phyloP scores from a whole-genome alignment of 2,113 vertebrate species.

The Amia ocellicauda region DNA sequence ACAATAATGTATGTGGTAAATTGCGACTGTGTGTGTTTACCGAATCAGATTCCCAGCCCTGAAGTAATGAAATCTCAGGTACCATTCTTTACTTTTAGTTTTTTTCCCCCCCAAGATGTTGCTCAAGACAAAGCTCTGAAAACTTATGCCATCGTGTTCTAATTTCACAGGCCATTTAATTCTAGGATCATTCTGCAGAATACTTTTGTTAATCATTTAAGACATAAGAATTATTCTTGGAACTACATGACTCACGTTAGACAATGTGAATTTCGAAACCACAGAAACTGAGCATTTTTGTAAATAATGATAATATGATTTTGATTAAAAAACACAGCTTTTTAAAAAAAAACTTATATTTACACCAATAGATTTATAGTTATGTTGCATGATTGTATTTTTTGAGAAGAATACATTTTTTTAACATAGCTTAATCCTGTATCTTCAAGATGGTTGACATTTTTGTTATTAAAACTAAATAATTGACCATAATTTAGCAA shows the following conservation, averaged over 20 bases:
- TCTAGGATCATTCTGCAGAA: neutral
- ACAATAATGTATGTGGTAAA: constrained; percentile 2
- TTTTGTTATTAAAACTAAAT: too few relatives aligned
- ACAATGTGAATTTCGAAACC: neutral
- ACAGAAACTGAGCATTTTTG: too few relatives aligned
- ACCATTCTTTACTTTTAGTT: neutral
- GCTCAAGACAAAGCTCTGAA: neutral
- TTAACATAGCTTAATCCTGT: too few relatives aligned
- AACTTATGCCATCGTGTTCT: neutral
- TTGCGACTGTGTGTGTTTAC: neutral
- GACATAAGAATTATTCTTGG: neutral
- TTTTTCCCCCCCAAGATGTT: neutral
- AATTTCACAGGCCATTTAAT: constrained; percentile 8
- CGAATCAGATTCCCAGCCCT: neutral
- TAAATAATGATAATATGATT: too few relatives aligned
- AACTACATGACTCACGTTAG: neutral
- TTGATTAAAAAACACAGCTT: too few relatives aligned
- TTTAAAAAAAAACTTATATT: too few relatives aligned
- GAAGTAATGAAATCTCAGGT: neutral
- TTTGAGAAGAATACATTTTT: too few relatives aligned
- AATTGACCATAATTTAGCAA: too few relatives aligned
- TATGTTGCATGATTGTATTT: too few relatives aligned
- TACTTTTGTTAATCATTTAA: constrained; percentile 1
- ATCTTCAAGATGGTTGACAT: too few relatives aligned
- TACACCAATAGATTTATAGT: too few relatives aligned